Conservation (phyloP, 2,888 invertebrate species). For the Tinea semifulvella region DNA sequence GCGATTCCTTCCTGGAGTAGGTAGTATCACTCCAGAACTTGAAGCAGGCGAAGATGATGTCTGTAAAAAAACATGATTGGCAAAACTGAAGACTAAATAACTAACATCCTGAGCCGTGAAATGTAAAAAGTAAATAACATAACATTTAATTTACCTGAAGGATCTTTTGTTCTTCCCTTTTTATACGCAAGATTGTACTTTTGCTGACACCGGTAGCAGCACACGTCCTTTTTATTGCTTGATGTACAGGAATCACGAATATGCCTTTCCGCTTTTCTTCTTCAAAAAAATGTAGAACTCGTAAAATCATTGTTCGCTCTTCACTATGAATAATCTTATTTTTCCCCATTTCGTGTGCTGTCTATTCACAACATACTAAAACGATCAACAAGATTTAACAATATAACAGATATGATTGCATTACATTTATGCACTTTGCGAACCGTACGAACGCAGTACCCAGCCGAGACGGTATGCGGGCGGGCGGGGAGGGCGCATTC, state of each 20-base stretch:
- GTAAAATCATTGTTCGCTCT: constrained; percentile 34
- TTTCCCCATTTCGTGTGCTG: no score
- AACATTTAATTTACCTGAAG: no score
- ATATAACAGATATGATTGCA: no score
- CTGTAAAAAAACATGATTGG: constrained; percentile 43
- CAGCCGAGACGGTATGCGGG: no score
- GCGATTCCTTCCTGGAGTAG: constrained; percentile 50
- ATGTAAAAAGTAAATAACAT: no score
- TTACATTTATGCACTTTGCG: no score
- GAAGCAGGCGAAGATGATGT: constrained; percentile 56
- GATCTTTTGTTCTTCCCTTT: constrained; percentile 56
- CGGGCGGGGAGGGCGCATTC: no score
- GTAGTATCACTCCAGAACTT: constrained; percentile 39
- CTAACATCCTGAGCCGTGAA: no score
- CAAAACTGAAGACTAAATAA: no score
- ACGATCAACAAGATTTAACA: no score
- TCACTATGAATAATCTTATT: constrained; percentile 17
- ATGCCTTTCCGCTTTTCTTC: constrained; percentile 59
- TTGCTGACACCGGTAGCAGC: constrained; percentile 55
- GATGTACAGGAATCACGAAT: constrained; percentile 55
- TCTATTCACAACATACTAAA: no score
- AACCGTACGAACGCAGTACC: no score
- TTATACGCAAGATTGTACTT: constrained; percentile 55
- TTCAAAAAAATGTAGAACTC: constrained; percentile 58
- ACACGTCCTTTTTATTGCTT: constrained; percentile 53